phyloP scores from a whole-genome alignment of 64 coral and sea anemone genomes.

The Actinia tenebrosa region DNA sequence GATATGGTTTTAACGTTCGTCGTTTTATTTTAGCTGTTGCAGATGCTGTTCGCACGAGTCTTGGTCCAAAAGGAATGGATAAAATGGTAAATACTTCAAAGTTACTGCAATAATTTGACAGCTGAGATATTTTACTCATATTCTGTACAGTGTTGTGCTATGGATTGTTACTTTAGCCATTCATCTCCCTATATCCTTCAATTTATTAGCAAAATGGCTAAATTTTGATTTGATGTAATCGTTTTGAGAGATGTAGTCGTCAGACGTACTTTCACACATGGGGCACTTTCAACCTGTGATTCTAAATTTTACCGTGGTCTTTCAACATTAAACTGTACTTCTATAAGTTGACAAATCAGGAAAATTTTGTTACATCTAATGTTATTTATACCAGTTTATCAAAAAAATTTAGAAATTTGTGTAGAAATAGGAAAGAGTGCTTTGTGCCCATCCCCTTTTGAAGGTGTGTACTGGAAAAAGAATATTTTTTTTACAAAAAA shows the following conservation, averaged over 20 bases:
- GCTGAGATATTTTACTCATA: not conserved
- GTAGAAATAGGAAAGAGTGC: not conserved
- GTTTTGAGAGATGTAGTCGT: not conserved
- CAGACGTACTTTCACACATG: not conserved
- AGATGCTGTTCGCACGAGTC: conserved; percentile 92
- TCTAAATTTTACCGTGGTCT: no score
- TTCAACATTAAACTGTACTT: no score
- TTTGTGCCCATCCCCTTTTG: not conserved
- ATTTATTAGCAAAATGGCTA: not conserved
- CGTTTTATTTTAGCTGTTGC: conserved; percentile 68
- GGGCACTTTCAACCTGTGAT: not conserved
- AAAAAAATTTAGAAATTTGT: not conserved
- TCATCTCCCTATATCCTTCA: not conserved
- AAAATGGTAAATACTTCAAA: conserved; percentile 73
- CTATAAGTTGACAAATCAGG: no score
- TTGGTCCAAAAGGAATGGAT: conserved; percentile 99
- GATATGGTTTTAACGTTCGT: not conserved
- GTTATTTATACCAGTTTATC: not conserved
- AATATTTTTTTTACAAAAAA: not conserved
- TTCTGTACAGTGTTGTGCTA: not conserved
- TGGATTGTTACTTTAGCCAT: not conserved
- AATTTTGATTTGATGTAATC: not conserved
- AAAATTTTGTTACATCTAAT: no score
- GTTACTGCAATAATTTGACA: not conserved
- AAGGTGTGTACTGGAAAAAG: not conserved